Base-by-base conservation (phyloP, 1,140 invertebrate genomes). In the Zelostemma sp. region DNA sequence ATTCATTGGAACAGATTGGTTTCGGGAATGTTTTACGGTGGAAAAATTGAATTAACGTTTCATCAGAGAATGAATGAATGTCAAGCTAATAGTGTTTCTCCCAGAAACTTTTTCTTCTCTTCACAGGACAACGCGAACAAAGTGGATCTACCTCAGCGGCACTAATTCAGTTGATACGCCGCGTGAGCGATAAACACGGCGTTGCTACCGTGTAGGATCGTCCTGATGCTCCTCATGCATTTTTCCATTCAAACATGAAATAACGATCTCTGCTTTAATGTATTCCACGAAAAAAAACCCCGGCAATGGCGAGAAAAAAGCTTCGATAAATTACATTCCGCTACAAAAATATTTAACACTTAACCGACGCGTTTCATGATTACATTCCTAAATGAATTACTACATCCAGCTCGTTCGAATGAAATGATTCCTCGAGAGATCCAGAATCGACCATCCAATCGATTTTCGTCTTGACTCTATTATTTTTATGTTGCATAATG, bases 131-230 rank as follows among this genome's bases (percentile, higher is more conserved):
- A 69, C 65, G 54, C 63, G 72, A 73, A 76, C 77, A 79, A 79
- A 76, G 74, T 74, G 72, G 71, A 74, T 77, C 76, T 73, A 75
- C 75, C 74, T 74, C 73, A 73, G 73, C 75, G 72, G 57, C 73
- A 75, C 77, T 73, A 75, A 77, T 77, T 70, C 68, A 64, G 50
- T 74, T 77, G 73, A 79, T 72, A 77, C 68, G 75, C 68, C 72
- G 66, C 67, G 67, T 69, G 67, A 69, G 71, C 67, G 66, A 68
- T 69, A 72, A 68, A 72, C 70, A 74, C 66, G 67, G 66, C 60
- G 60, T 67, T 68, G 73, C 74, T 76, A 65, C 65, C 69, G 71
- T 69, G 59, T 66, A 72, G 18, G 33, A 53, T 41, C 50, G 33
- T 41, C 57, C 56, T 64, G 59, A n/a, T n/a, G n/a, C n/a, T n/a